Conservation (phyloP, 2,888 invertebrate genomes). For the Molanna angustata region DNA sequence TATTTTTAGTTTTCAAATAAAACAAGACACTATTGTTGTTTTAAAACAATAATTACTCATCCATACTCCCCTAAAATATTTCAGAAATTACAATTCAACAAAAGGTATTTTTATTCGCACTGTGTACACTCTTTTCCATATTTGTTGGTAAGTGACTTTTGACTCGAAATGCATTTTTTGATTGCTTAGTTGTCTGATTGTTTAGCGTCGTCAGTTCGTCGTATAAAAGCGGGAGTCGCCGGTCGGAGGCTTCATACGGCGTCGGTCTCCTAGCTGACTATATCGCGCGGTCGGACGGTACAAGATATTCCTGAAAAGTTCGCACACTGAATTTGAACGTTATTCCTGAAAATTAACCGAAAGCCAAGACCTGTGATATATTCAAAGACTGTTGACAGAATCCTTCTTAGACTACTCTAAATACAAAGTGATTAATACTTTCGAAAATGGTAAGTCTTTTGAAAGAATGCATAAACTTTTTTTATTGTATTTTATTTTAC, state of each 20-base stretch:
- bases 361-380: constrained; percentile 27
- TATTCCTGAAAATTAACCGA: constrained; percentile 24
- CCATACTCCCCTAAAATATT: no score
- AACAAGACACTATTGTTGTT: no score
- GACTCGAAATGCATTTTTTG: no score
- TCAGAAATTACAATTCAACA: no score
- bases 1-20: no score
- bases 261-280: constrained; percentile 33
- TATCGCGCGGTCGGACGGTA: constrained; percentile 40
- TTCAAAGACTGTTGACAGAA: constrained; percentile 8
- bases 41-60: no score
- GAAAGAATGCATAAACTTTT: not conserved
- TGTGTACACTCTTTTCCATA: no score
- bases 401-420: not conserved
- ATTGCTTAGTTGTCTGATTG: no score
- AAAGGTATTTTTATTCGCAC: no score
- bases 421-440: not conserved
- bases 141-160: no score
- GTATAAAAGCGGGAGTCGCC: constrained; percentile 9
- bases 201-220: not conserved
- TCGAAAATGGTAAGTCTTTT: constrained; percentile 12
- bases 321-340: constrained; percentile 12
- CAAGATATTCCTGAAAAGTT: constrained; percentile 3
- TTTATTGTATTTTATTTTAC: no score
- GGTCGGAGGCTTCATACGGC: constrained; percentile 19